Base-by-base conservation (phyloP, 2,797 vertebrate genomes). In the Emys orbicularis region DNA sequence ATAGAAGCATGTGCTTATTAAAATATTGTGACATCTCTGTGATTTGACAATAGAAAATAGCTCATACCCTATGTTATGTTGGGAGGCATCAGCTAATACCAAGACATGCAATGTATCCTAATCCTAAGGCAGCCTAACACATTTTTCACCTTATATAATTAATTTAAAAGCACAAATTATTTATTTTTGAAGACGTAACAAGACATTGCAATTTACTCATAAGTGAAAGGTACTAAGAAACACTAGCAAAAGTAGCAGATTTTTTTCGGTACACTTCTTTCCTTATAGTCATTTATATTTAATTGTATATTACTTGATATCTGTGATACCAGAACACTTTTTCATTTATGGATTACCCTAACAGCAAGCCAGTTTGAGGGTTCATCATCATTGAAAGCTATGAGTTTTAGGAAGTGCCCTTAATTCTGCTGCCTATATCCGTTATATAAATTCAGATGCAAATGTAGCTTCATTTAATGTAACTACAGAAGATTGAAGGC, bases 61-160 rank as follows among this genome's bases (percentile, higher is more conserved):
- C 18, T 54, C 8, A 34, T 59, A 56, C 52, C 91, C 41, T 92
- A n/a, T 41, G 82, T 25, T 0, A 0, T 80, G 87, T 93, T 37
- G 49, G 76, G 81, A 85, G 3, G 1, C 59, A 5, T 49, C 81
- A 95, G 44, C 9, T 95, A 81, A 92, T 92, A 87, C 50, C 80
- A 88, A 61, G 47, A 1, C 81, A 91, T 96, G 86, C 88, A 87
- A 84, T 80, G 44, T 31, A 56, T 25, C 2, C 84, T 91, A 57
- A 90, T 88, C 47, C 89, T 59, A 95, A 19, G 2, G 34, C 29
- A 94, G 25, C 5, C 13, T 53, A 92, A 49, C 1, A 10, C 52
- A 41, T n/a, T 94, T 95, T 95, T 81, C 7, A 12, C 53, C 81
- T 83, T 25, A 47, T 8, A 21, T 88, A 94, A 88, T 91, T 95